Evolutionary conservation across 2,113 vertebrate genomes (phyloP), one percentile per base, ranked within the genome.

Genomic region (Prietella phreatophila): DNA sequence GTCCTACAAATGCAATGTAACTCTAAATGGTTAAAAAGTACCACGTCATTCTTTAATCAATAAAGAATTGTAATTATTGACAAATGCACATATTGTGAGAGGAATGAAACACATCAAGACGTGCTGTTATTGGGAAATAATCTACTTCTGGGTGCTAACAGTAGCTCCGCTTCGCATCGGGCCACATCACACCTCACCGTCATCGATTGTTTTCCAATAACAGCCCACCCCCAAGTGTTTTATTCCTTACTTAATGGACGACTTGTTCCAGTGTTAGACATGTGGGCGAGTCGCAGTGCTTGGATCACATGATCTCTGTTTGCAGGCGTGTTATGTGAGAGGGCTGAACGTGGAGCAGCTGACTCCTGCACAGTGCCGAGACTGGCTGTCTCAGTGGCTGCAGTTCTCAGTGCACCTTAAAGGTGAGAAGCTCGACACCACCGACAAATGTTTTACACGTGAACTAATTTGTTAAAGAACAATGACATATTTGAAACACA

Each of bases 311-410:
- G 76, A 30, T 56, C 3, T 55, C 2, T 80, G 47, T 13, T 85
- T 81, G 2, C 89, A 99, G 98, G 98, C 97, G 27, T 99, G 98
- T 92, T 98, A 96, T 61, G 65, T 96, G 13, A 95, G 98, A 5
- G 98, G 98, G 0, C 93, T 99, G 15, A 94, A 96, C 89, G 92
- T 96, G 25, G 90, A 95, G 0, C 85, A 61, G 9, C 90, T 98
- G 2, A 90, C 86, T 55, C 10, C 88, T 27, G 82, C 92, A 0
- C 94, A 96, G 89, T 98, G 96, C 91, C 91, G 91, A 0, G 94
- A 94, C 27, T 99, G 98, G 98, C 93, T 99, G 88, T 92, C 93
- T 83, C 96, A 96, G 84, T 99, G 98, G 98, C 93, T 99, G 3
- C 89, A 96, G 76, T 92, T 99, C 39, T 97, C 97, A 63, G 92